Conservation (phyloP, 2,113 vertebrate genomes). For the Tamias sibiricus region DNA sequence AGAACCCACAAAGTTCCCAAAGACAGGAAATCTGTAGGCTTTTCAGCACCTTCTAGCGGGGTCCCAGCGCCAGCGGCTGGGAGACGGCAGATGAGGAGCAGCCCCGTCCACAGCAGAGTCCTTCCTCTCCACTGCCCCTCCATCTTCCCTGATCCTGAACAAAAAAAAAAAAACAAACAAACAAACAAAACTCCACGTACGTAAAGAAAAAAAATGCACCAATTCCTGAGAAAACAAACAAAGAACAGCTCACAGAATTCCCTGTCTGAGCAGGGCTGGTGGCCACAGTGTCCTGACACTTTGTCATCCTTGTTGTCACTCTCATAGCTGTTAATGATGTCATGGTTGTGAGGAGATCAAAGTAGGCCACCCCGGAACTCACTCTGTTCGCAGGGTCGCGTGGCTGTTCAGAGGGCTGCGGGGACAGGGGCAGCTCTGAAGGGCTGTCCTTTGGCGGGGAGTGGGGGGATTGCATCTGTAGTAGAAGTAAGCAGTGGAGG, state of each 20-base stretch:
- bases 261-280: background rate
- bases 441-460: background rate
- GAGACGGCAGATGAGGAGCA: rapidly evolving
- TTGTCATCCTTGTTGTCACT: rapidly evolving
- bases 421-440: background rate
- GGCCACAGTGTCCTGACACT: background rate
- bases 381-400: background rate
- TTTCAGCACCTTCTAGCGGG: background rate
- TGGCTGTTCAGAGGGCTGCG: background rate
- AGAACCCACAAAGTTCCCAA: background rate
- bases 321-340: background rate
- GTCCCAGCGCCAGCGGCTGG: rapidly evolving
- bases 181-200: too few relatives aligned
- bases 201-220: background rate
- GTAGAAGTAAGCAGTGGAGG: background rate
- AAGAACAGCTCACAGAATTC: background rate
- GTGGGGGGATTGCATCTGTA: background rate
- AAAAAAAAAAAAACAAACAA: background rate
- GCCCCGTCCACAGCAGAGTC: rapidly evolving
- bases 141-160: background rate
- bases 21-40: background rate
- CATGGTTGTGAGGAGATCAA: background rate
- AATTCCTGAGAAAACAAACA: background rate
- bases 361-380: background rate
- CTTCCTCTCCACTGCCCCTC: background rate